A percentile compares a stretch with the other conserved stretches of the same genome.
phyloP scores from a whole-genome alignment of 2,888 invertebrate genomes.

The Eupithecia pulchellata region DNA sequence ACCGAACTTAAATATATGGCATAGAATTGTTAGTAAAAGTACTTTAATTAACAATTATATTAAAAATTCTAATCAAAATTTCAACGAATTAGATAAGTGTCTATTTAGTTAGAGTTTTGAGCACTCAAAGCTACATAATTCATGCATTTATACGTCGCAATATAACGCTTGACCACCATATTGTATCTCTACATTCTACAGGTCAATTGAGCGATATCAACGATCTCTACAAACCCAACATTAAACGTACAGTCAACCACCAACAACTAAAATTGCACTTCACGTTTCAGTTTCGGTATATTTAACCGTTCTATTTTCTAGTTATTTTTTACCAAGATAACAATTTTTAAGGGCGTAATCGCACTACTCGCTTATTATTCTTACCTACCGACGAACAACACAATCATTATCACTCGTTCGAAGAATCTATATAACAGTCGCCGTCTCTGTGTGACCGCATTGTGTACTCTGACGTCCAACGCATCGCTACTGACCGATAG shows the following conservation, averaged over 20 bases:
- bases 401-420: constrained; percentile 45
- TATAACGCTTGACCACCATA: background rate
- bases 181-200: background rate
- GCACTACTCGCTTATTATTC: constrained; percentile 41
- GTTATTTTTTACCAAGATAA: constrained; percentile 15
- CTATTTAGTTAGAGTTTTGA: background rate
- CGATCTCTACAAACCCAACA: background rate
- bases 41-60: too few relatives aligned
- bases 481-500: constrained; percentile 52
- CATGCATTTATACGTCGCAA: background rate
- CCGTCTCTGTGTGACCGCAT: constrained; percentile 62
- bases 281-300: background rate
- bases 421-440: constrained; percentile 67
- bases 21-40: background rate
- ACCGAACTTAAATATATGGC: background rate
- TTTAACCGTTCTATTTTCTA: background rate
- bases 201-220: background rate
- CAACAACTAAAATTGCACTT: background rate
- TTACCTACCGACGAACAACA: constrained; percentile 32
- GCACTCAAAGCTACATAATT: background rate
- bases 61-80: too few relatives aligned
- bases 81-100: too few relatives aligned
- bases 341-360: constrained; percentile 32
- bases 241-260: background rate
- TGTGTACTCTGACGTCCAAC: constrained; percentile 69